Base-by-base conservation (phyloP, 2,888 invertebrate species). In the Schizotus pectinicornis region DNA sequence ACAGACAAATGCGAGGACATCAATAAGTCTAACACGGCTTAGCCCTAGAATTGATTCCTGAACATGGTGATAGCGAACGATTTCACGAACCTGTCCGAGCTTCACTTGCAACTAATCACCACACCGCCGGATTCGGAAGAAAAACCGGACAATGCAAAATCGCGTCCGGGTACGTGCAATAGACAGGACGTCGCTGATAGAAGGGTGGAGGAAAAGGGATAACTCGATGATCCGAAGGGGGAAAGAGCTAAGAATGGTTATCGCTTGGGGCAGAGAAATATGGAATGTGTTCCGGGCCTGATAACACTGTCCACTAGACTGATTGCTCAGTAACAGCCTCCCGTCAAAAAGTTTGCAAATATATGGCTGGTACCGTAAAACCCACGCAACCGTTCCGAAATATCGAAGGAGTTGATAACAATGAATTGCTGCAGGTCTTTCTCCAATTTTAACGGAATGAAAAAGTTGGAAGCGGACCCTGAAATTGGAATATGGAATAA, bases 1-100 rank as follows among this genome's bases (percentile, higher is more conserved):
- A 49, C 64, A 63, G 70, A 73, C 72, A 73, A 74, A 74, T 74
- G 72, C 70, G 70, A 65, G 64, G 69, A 71, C 73, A 73, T 73
- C 72, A 71, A 73, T 74, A 74, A 73, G 68, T 67, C 70, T 63
- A 68, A 72, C 72, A 62, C 68, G 67, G 70, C 68, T 71, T 68
- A 67, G 59, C 51, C 63, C 56, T 56, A 58, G 70, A 74, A 74
- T 73, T 72, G 73, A 72, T 73, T 72, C 57, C 59, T 58, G 58
- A 59, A 39, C 54, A 3, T 54, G 48, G 32, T 49, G 49, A 56
- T 56, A 51, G 49, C 35, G 42, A 39, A 30, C 8, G 12, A 38
- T 38, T 31, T 8, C 31, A 2, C 5, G 2, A 11, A 11, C 13
- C 13, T 12, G 39, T 39, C 13, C 39, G 12, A 12, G 3, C 7